Conservation (phyloP, 2,797 vertebrate genomes). For the Acanthiza pusilla region DNA sequence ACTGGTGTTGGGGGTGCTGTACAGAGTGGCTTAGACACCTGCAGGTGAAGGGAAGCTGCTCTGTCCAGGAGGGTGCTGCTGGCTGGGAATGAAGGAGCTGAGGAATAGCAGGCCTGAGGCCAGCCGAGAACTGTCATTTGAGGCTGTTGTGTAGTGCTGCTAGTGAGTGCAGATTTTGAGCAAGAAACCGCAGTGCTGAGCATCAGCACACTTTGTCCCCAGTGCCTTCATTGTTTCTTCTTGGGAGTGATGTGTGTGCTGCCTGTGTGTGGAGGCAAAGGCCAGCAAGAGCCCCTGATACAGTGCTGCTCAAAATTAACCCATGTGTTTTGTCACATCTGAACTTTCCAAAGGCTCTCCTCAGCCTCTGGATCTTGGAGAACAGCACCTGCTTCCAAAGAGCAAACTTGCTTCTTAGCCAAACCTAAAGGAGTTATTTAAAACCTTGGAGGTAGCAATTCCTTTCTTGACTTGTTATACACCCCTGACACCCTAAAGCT, state of each 20-base stretch:
- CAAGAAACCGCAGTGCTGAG: background rate
- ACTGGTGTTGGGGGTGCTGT: background rate
- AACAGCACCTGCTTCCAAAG: background rate
- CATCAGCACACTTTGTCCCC: background rate
- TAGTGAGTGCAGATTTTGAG: background rate
- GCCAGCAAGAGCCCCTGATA: background rate
- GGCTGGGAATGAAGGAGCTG: background rate
- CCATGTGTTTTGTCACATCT: fast-evolving
- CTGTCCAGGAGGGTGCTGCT: background rate
- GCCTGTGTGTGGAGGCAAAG: background rate
- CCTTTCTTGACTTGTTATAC: background rate
- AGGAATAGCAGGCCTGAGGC: background rate
- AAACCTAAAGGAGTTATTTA: background rate
- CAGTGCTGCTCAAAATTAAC: background rate
- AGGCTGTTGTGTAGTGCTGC: background rate
- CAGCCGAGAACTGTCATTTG: background rate
- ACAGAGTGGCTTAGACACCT: background rate
- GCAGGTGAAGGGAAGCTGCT: background rate
- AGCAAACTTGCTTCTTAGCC: background rate
- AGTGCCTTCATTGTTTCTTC: background rate
- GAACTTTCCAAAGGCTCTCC: background rate
- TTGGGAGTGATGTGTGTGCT: background rate
- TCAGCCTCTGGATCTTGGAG: background rate
- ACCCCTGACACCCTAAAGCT: background rate
- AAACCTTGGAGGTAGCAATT: background rate